Evolutionary conservation across 2,113 vertebrate species (phyloP).

Genomic region (Mirza zaza): DNA sequence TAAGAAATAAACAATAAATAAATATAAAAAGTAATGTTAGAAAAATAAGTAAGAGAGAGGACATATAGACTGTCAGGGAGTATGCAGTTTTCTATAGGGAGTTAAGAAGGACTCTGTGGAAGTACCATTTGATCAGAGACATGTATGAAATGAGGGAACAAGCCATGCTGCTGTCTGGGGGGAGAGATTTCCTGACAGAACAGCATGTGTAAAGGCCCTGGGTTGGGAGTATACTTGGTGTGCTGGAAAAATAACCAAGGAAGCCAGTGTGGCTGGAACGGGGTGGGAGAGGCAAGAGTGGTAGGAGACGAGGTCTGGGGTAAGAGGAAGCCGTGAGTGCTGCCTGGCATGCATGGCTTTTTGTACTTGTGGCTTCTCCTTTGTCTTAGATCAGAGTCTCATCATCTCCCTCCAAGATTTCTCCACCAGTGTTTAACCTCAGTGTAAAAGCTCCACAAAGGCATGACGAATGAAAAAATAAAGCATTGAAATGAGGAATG

Average conservation of each 20-base stretch:
- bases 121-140: neutral
- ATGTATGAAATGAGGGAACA: neutral
- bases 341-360: neutral
- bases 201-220: conserved; percentile 18
- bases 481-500: neutral
- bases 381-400: neutral
- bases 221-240: neutral
- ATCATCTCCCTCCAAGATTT: neutral
- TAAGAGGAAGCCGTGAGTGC: neutral
- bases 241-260: conserved; percentile 16
- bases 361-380: neutral
- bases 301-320: neutral
- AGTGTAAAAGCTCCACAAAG: neutral
- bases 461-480: neutral
- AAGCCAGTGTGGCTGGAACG: neutral
- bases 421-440: neutral
- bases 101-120: neutral
- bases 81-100: neutral
- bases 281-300: neutral
- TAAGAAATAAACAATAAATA: neutral
- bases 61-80: neutral
- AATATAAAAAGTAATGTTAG: neutral
- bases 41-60: neutral
- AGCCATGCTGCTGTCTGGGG: neutral
- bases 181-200: neutral